Evolutionary conservation across 2,797 vertebrate genomes (phyloP).

Genomic region (Lophotriccus pileatus): DNA sequence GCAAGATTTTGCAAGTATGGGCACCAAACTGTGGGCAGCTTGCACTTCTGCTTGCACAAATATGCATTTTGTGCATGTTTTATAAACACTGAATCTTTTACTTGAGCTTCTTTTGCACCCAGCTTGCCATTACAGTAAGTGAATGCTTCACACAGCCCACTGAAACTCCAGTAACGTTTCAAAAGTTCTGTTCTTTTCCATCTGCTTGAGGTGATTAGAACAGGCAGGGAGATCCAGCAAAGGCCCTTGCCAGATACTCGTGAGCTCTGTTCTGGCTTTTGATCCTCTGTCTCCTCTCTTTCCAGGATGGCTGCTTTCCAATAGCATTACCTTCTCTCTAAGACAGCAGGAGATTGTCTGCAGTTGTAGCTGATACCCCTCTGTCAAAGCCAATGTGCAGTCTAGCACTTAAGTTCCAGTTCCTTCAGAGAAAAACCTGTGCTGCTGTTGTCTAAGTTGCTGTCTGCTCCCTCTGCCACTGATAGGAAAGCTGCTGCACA

Average conservation of each 20-base stretch:
- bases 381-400: conserved; percentile 48
- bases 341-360: conserved; percentile 40
- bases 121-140: neutral
- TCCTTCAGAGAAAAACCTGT: conserved; percentile 12
- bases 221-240: conserved; percentile 54
- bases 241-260: conserved; percentile 44
- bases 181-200: conserved; percentile 57
- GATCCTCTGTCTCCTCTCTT: conserved; percentile 45
- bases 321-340: conserved; percentile 40
- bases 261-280: conserved; percentile 55
- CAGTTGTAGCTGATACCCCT: conserved; percentile 1
- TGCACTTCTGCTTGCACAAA: neutral
- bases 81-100: neutral
- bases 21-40: neutral
- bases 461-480: neutral
- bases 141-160: neutral
- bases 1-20: neutral
- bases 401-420: conserved; percentile 7
- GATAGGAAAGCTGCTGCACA: neutral
- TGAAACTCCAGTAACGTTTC: neutral
- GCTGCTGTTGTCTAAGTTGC: neutral
- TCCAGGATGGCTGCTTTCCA: conserved; percentile 44
- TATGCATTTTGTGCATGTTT: neutral
- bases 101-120: neutral
- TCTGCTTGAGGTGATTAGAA: conserved; percentile 49